These are phyloP conservation scores for Caenorhabditis imperialis DNA, from an alignment of 2,888 invertebrate genomes.

Conservation along the genomic window DNA sequence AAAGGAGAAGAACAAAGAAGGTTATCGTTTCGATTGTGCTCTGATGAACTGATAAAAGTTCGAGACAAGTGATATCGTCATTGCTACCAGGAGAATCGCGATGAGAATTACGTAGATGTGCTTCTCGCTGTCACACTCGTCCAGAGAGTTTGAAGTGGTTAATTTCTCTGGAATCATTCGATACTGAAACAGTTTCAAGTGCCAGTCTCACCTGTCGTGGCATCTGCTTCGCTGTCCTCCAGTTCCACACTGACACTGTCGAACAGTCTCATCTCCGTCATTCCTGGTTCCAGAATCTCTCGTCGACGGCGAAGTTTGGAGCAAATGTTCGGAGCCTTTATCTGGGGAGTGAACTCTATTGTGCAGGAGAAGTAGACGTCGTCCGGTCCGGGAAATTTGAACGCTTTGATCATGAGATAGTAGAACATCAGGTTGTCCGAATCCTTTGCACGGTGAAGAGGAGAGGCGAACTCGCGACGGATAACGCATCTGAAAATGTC, in stretches of 20 bases:
- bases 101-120: constrained; percentile 32
- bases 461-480: constrained; percentile 70
- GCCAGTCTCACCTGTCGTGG: constrained; percentile 14
- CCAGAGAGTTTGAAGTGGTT: not conserved
- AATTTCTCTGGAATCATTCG: not conserved
- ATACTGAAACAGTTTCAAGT: no score
- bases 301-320: constrained; percentile 46
- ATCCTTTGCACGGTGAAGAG: constrained; percentile 63
- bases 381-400: constrained; percentile 75
- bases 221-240: constrained; percentile 28
- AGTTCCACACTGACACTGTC: constrained; percentile 68
- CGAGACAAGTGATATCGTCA: constrained; percentile 41
- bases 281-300: constrained; percentile 21
- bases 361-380: constrained; percentile 78
- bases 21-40: constrained; percentile 37
- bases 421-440: constrained; percentile 57
- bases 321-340: constrained; percentile 63
- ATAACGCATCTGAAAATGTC: constrained; percentile 70
- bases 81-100: constrained; percentile 17
- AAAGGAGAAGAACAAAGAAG: constrained; percentile 1
- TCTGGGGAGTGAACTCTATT: constrained; percentile 74
- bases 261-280: constrained; percentile 59
- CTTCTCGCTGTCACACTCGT: constrained; percentile 19
- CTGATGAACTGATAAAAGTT: constrained; percentile 48
- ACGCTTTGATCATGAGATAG: constrained; percentile 60